Evolutionary conservation across 64 coral and sea anemone species (phyloP), one percentile per base, ranked within the genome.

Genomic region (Acropora tenuis): DNA sequence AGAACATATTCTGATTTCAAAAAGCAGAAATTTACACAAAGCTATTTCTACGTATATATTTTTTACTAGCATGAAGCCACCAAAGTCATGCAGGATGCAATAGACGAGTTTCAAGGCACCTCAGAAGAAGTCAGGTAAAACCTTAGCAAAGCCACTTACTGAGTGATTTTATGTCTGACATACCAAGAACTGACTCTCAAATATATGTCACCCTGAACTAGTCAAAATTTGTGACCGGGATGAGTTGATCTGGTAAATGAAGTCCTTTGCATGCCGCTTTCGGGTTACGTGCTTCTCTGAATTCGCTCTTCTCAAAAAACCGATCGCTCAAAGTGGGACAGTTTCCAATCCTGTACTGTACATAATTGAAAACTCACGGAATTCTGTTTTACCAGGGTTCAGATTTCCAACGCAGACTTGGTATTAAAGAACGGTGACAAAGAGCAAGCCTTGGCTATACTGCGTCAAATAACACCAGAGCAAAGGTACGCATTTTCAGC

Each of bases 11-110:
- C 30, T 30, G 30, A 30, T 30, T 30, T 30, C 30, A 30, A 30
- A 30, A 30, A 30, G 30, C 30, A 30, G 30, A 30, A 30, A 30
- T 30, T 30, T 30, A 30, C 30, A 30, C 30, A 30, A 30, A 30
- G 30, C 30, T 30, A 30, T 30, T 30, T 55, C 52, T 7, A 55
- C 52, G 52, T 4, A 55, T 43, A 15, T 47, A 45, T 0, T 50
- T 87, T 87, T 13, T 84, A 57, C 52, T 76, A 99, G 97, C 97
- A 99, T 59, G 97, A 99, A 65, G 90, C 97, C 10, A 91, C 97
- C 1, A 99, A 99, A 81, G 89, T 96, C 13, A 99, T 99, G 97
- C 94, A 95, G 86, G 97, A 99, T 86, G 97, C 97, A 42, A 87
- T 99, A 75, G 93, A 96, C 30, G 97, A 96, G 69, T 99, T 99